These are phyloP conservation scores for Tenebrio molitor DNA, from an alignment of 1,140 invertebrate species.

Conservation along the genomic window DNA sequence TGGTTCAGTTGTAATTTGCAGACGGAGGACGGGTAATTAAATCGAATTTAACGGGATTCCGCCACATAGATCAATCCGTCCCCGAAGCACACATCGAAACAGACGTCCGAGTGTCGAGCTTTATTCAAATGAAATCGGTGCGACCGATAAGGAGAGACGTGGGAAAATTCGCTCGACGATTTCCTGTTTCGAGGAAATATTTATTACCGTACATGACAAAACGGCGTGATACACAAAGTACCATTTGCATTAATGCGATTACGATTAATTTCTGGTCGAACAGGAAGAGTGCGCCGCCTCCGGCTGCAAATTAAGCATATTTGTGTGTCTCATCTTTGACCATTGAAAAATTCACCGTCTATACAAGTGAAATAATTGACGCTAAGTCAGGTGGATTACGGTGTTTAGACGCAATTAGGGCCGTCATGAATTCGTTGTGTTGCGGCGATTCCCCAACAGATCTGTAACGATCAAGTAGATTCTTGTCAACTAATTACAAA, in stretches of 20 bases:
- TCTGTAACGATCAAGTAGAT: too few species aligned
- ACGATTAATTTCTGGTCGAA: conserved; percentile 35
- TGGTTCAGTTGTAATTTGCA: conserved; percentile 23
- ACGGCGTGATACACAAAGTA: conserved; percentile 20
- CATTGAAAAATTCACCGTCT: neutral
- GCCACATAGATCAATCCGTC: conserved; percentile 16
- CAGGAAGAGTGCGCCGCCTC: conserved; percentile 4
- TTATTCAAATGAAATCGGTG: conserved; percentile 17
- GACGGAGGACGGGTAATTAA: conserved; percentile 27
- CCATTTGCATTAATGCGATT: conserved; percentile 35
- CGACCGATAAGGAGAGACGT: conserved; percentile 7
- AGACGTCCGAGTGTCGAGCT: neutral
- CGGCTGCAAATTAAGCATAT: conserved; percentile 7
- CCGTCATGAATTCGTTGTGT: conserved; percentile 22
- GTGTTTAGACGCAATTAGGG: conserved; percentile 20
- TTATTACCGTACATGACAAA: conserved; percentile 13
- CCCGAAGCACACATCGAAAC: neutral
- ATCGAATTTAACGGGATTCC: conserved; percentile 25
- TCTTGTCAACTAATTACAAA: conserved; percentile 21
- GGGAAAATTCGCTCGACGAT: conserved; percentile 18
- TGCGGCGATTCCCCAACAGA: conserved; percentile 4
- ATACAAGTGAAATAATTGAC: conserved; percentile 10
- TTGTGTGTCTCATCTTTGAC: conserved; percentile 21
- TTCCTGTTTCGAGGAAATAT: conserved; percentile 24
- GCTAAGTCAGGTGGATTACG: conserved; percentile 17